These are phyloP conservation scores for Azorinus chamasolen DNA, from an alignment of 2,888 invertebrate genomes.

Conservation along the genomic window DNA sequence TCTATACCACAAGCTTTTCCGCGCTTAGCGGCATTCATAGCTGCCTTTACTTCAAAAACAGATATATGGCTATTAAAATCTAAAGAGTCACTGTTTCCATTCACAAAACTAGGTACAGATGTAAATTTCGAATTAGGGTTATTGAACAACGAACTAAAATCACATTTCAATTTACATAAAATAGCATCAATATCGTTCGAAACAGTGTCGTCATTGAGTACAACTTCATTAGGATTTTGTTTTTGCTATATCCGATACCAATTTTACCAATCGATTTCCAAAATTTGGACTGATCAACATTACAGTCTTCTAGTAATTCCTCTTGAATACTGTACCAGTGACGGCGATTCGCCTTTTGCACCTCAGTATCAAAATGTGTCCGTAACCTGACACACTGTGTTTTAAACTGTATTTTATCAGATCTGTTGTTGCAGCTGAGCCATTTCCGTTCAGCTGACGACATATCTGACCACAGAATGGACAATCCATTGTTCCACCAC, in stretches of 20 bases:
- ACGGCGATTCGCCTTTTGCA: constrained; percentile 25
- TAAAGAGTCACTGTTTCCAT: background rate
- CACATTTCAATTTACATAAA: constrained; percentile 27
- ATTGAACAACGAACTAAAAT: too few relatives aligned
- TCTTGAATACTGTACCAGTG: constrained; percentile 17
- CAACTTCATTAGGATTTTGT: constrained; percentile 15
- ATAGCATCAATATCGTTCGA: constrained; percentile 9
- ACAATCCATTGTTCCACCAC: constrained; percentile 13
- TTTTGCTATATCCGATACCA: constrained; percentile 16
- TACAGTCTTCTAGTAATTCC: constrained; percentile 15
- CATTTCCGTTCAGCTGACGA: too few relatives aligned
- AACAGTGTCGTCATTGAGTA: constrained; percentile 8
- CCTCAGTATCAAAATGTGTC: constrained; percentile 20
- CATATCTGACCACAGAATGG: constrained; percentile 5
- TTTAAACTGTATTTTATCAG: too few relatives aligned
- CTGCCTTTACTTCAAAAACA: constrained; percentile 11
- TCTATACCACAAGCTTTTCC: constrained; percentile 14
- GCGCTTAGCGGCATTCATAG: constrained; percentile 8
- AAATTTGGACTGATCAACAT: constrained; percentile 17
- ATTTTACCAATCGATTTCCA: constrained; percentile 38
- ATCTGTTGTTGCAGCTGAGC: too few relatives aligned
- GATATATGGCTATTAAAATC: constrained; percentile 8
- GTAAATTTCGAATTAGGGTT: background rate
- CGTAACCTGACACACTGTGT: constrained; percentile 9
- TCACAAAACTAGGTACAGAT: background rate